These are phyloP conservation scores for Callionymus lyra DNA, from an alignment of 2,113 vertebrate genomes.

Conservation along the genomic window DNA sequence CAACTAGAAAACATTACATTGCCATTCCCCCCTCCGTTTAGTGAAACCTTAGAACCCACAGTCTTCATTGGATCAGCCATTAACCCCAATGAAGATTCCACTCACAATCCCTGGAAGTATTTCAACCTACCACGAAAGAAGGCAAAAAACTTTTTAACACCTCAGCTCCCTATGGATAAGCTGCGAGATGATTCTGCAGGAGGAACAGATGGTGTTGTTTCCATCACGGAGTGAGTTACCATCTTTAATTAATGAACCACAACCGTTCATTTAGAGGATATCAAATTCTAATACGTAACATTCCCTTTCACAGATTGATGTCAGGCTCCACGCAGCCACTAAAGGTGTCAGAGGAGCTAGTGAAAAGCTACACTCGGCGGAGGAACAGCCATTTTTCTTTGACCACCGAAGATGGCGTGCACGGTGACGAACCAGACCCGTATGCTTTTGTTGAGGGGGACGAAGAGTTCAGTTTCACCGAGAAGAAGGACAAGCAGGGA, in stretches of 20 bases:
- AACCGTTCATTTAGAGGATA: not conserved
- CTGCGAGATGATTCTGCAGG: slow-evolving; percentile 75
- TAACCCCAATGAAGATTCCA: slow-evolving; percentile 77
- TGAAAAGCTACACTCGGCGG: slow-evolving; percentile 82
- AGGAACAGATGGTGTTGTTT: slow-evolving; percentile 69
- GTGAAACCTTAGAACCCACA: slow-evolving; percentile 80
- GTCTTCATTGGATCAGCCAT: slow-evolving; percentile 82
- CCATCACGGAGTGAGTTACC: slow-evolving; percentile 86
- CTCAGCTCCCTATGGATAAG: slow-evolving; percentile 83
- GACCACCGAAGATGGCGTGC: slow-evolving; percentile 71
- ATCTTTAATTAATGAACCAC: not conserved
- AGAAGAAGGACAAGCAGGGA: slow-evolving; percentile 86
- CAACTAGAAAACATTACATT: slow-evolving; percentile 74
- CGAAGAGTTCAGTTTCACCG: slow-evolving; percentile 85
- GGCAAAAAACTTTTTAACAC: slow-evolving; percentile 74
- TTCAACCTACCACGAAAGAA: slow-evolving; percentile 89
- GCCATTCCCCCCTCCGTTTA: slow-evolving; percentile 73
- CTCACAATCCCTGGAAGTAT: slow-evolving; percentile 86
- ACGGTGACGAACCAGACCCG: slow-evolving; percentile 80
- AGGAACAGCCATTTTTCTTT: slow-evolving; percentile 83
- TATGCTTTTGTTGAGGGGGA: slow-evolving; percentile 92
- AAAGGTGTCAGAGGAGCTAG: slow-evolving; percentile 90
- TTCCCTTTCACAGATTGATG: slow-evolving; percentile 73
- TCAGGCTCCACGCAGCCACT: slow-evolving; percentile 76
- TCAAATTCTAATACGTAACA: not conserved